Evolutionary conservation across 2,888 invertebrate species (phyloP).

Genomic region (Drosophila algonquin): DNA sequence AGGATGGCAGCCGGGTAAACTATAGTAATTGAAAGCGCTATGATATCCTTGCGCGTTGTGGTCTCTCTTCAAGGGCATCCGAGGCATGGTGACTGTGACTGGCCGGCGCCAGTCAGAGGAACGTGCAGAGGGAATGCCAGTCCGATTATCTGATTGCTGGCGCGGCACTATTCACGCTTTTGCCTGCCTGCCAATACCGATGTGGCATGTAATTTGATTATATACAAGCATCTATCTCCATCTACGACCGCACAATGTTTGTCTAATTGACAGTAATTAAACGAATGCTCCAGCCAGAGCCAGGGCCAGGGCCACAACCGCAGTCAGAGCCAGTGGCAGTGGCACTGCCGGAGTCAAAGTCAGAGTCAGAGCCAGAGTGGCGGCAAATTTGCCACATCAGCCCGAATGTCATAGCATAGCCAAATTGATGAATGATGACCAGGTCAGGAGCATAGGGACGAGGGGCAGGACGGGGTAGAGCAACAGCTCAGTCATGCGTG

Average conservation of each 20-base stretch:
- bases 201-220: slow-evolving; percentile 55
- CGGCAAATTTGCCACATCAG: slow-evolving; percentile 53
- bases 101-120: slow-evolving; percentile 51
- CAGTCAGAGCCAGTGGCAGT: background rate
- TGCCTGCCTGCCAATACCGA: slow-evolving; percentile 15
- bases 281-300: slow-evolving; percentile 23
- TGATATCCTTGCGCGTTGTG: slow-evolving; percentile 64
- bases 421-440: slow-evolving; percentile 63
- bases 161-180: slow-evolving; percentile 36
- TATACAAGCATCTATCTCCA: slow-evolving; percentile 24
- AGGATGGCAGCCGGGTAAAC: slow-evolving; percentile 58
- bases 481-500: slow-evolving; percentile 48
- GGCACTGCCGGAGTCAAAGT: background rate
- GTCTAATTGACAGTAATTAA: slow-evolving; percentile 71
- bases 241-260: slow-evolving; percentile 44
- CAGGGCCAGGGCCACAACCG: slow-evolving; percentile 5
- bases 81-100: slow-evolving; percentile 40
- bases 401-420: slow-evolving; percentile 34
- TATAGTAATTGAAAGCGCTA: slow-evolving; percentile 75
- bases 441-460: slow-evolving; percentile 5
- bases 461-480: background rate
- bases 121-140: slow-evolving; percentile 3
- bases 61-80: slow-evolving; percentile 52
- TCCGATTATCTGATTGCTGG: slow-evolving; percentile 54
- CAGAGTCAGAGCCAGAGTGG: slow-evolving; percentile 3